Conservation (phyloP, 2,888 invertebrate species). For the Plagodis dolabraria region DNA sequence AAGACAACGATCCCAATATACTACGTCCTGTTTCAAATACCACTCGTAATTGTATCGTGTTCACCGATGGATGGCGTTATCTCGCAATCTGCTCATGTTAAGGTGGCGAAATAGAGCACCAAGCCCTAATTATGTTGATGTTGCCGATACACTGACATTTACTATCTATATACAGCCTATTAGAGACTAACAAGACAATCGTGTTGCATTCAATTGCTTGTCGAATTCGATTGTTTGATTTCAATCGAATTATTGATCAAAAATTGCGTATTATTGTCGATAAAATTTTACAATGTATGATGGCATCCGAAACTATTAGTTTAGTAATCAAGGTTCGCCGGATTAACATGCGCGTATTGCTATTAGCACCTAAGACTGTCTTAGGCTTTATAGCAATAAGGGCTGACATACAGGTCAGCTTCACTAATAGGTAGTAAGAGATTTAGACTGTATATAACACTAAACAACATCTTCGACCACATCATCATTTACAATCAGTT, state of each 20-base stretch:
- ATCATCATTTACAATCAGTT: too few species aligned
- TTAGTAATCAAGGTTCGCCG: too few species aligned
- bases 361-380: too few species aligned
- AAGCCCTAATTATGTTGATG: conserved; percentile 58
- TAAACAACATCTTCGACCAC: too few species aligned
- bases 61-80: conserved; percentile 42
- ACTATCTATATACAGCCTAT: conserved; percentile 23
- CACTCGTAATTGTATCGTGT: conserved; percentile 38
- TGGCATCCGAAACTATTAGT: too few species aligned
- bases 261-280: conserved; percentile 6
- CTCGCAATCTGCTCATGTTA: conserved; percentile 40
- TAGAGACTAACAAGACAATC: conserved; percentile 38
- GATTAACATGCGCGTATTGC: too few species aligned
- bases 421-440: too few species aligned
- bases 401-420: too few species aligned
- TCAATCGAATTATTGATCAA: conserved; percentile 28
- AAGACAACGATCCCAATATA: too few species aligned
- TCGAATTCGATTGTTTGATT: conserved; percentile 24
- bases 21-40: neutral
- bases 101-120: conserved; percentile 45
- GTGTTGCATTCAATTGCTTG: conserved; percentile 23
- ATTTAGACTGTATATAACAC: too few species aligned
- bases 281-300: neutral
- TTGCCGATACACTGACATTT: conserved; percentile 56
- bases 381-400: too few species aligned